Base-by-base conservation (phyloP, 2,888 invertebrate species). In the Drosophila ustulata region DNA sequence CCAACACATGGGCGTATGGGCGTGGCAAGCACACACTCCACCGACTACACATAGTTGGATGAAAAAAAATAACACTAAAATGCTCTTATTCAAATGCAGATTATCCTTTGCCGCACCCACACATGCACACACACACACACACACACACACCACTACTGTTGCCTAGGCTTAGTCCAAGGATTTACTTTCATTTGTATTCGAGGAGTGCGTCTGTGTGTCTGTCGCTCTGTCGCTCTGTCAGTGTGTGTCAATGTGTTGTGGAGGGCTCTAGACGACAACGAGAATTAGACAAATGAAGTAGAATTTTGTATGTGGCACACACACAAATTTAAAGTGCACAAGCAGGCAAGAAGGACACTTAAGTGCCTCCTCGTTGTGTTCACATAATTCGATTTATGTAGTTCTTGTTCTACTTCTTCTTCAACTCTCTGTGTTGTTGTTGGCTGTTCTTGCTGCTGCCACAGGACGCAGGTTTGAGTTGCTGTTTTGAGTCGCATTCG, bases 51-150 rank as follows among this genome's bases (percentile, higher is more conserved):
- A 25, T 80, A 78, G 78, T 76, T 82, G 65, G 64, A 50, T 57
- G 58, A 8, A 30, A 30, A n/a, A 49, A 75, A 81, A 79, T 81
- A 85, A 85, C 88, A 85, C 85, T 88, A 85, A 85, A 85, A 85
- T 82, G 88, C 85, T 88, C 86, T 85, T 88, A 85, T 88, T 88
- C 88, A 85, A 85, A 88, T 88, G 88, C 86, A 88, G 84, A 85
- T 85, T 88, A 85, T 85, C 88, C 85, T 74, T 74, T 75, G 81
- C 78, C 71, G 65, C 80, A 82, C 72, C 72, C 80, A 71, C 78
- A 62, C 71, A 57, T 59, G 58, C 59, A 58, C 23, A 52, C 49
- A 57, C 59, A 57, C 51, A 62, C 32, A 39, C 57, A 52, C 65
- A 66, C 59, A 43, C 49, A 47, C 18, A 43, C 68, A 65, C 72